A percentile compares a stretch with the other conserved stretches of the same genome.
Evolutionary conservation across 2,888 invertebrate species (phyloP).

Genomic region (Perdita meconis): DNA sequence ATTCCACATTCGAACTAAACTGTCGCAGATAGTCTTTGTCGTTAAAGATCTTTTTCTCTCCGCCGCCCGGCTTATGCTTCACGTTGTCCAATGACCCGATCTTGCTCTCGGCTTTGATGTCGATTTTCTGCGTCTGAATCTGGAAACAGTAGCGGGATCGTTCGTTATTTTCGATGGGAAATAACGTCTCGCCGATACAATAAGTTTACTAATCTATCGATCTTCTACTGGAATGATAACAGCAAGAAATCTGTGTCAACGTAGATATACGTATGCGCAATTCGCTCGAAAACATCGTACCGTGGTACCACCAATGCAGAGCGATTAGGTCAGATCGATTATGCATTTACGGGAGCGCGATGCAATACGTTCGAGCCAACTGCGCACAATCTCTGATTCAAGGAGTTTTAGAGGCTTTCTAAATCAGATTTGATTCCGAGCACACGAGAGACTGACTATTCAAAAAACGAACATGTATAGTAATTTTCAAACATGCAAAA

Average conservation of each 20-base stretch:
- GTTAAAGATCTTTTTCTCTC: constrained; percentile 96
- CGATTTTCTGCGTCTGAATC: constrained; percentile 96
- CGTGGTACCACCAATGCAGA: too few relatives aligned
- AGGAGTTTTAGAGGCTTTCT: constrained; percentile 30
- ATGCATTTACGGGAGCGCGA: too few relatives aligned
- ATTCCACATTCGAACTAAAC: constrained; percentile 82
- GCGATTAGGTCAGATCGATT: too few relatives aligned
- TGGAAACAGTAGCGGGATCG: constrained; percentile 83
- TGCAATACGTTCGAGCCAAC: too few relatives aligned
- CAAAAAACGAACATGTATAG: constrained; percentile 32
- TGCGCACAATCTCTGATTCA: too few relatives aligned
- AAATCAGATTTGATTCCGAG: constrained; percentile 25
- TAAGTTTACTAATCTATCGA: too few relatives aligned
- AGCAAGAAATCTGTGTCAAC: too few relatives aligned
- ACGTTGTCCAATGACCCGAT: constrained; percentile 96
- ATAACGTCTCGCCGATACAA: too few relatives aligned
- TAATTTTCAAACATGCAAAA: constrained; percentile 61
- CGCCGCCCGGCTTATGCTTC: constrained; percentile 96
- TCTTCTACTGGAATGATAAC: too few relatives aligned
- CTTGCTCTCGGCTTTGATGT: constrained; percentile 96
- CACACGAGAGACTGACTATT: constrained; percentile 11
- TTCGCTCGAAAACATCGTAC: too few relatives aligned
- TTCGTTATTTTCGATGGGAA: not conserved
- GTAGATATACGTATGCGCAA: too few relatives aligned
- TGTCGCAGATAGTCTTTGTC: constrained; percentile 96